Base-by-base conservation (phyloP, 2,113 vertebrate genomes). In the Murina feae region DNA sequence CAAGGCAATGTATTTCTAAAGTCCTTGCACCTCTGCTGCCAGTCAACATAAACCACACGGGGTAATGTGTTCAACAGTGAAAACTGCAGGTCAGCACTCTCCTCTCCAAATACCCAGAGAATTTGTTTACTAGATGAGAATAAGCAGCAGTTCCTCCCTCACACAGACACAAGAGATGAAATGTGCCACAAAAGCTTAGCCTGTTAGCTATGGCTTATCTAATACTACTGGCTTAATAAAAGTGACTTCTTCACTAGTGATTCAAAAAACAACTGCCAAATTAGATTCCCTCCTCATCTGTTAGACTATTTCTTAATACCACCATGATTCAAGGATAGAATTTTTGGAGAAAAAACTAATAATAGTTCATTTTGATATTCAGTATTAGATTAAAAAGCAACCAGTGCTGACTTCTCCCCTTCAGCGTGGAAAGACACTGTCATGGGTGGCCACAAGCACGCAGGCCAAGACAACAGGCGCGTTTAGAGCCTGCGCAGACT, bases 341-440 rank as follows among this genome's bases (percentile, higher is more conserved):
- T 37, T 84, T 94, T 44, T 25, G 9, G 5, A 39, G 16, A 37
- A 82, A 65, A 81, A 94, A 69, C 80, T 71, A 74, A 44, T 18
- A 17, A 30, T 25, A 79, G 32, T 74, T 96, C 68, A 82, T 71
- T 82, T 32, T 88, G 81, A 87, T 14, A 51, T 17, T 71, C 69
- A 95, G 75, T 79, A 83, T 75, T 51, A 42, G 37, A 60, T 66
- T n/a, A 72, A 81, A 81, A 92, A 90, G 35, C 10, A 71, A 78
- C 1, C 78, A 63, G 23, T 10, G 74, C 79, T 47, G 76, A 39
- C 11, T 79, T 83, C 60, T 63, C 21, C 14, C 12, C 32, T 75
- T 80, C 71, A 92, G 37, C 88, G 91, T 58, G 72, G 93, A 92
- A 92, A 69, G 11, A 14, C 84, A 76, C 35, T 25, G 65, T 47